phyloP scores from a whole-genome alignment of 2,113 vertebrate genomes.

The Martes martes region DNA sequence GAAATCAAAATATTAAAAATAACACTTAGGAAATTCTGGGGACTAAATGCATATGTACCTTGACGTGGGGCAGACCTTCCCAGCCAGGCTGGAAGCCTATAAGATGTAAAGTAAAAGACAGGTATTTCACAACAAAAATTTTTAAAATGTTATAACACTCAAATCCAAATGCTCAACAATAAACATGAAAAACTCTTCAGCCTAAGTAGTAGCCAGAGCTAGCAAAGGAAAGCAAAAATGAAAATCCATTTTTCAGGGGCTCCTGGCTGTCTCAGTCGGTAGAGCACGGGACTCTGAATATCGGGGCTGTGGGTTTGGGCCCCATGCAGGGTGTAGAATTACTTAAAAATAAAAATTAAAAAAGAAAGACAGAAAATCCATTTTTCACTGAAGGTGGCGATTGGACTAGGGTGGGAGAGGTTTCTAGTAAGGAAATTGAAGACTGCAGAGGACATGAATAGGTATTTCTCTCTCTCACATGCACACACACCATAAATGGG shows the following conservation, averaged over 20 bases:
- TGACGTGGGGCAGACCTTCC: not conserved
- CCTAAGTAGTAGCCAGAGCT: not conserved
- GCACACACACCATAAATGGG: not conserved
- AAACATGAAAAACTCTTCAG: not conserved
- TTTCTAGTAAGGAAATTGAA: not conserved
- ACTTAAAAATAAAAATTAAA: too few species aligned
- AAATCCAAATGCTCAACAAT: not conserved
- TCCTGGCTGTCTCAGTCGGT: too few species aligned
- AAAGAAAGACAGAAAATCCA: not conserved
- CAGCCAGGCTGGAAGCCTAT: not conserved
- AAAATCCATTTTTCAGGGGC: not conserved
- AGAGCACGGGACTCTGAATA: too few species aligned
- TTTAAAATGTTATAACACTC: not conserved
- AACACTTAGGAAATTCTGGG: not conserved
- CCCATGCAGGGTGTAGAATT: too few species aligned
- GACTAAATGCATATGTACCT: not conserved
- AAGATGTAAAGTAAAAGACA: not conserved
- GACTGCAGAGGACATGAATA: not conserved
- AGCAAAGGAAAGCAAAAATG: not conserved
- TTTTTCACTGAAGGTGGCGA: not conserved
- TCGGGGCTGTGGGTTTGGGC: too few species aligned
- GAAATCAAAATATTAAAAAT: not conserved
- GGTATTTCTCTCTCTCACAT: not conserved
- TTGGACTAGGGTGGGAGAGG: not conserved
- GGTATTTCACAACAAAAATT: not conserved